Percentiles rank a stretch among this genome's conserved stretches.
phyloP scores from a whole-genome alignment of 2,797 vertebrate species.

The Hybognathus amarus region DNA sequence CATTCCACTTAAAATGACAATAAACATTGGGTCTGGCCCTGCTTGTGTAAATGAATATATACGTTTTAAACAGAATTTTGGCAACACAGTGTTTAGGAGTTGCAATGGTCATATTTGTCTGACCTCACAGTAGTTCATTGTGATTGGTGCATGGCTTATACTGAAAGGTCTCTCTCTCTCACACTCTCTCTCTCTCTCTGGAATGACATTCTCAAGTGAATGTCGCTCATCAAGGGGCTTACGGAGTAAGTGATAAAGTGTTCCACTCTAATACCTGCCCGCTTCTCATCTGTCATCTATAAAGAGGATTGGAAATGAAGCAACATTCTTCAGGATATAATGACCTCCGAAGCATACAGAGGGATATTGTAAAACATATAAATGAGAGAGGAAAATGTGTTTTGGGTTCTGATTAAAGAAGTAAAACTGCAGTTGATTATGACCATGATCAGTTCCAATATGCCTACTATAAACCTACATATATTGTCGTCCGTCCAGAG shows the following conservation, averaged over 20 bases:
- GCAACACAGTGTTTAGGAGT: constrained; percentile 2
- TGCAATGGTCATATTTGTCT: constrained; percentile 54
- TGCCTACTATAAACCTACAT: not conserved
- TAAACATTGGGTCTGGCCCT: constrained; percentile 12
- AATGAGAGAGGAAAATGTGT: constrained; percentile 33
- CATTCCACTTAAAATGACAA: constrained; percentile 9
- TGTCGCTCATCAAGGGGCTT: constrained; percentile 82
- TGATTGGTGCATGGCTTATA: constrained; percentile 63
- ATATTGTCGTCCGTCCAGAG: not conserved
- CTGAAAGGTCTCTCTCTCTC: constrained; percentile 60
- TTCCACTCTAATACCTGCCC: constrained; percentile 90
- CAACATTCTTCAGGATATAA: constrained; percentile 91
- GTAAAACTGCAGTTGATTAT: not conserved
- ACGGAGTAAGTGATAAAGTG: constrained; percentile 87
- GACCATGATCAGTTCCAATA: constrained; percentile 4
- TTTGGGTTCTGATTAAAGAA: constrained; percentile 38
- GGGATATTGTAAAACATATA: constrained; percentile 58
- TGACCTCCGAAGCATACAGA: constrained; percentile 57
- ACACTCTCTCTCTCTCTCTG: constrained; percentile 59
- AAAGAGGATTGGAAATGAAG: constrained; percentile 90
- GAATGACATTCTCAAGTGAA: constrained; percentile 82
- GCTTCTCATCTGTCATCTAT: constrained; percentile 89
- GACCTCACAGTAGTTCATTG: constrained; percentile 70
- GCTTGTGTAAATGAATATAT: not conserved
- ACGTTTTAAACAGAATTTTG: not conserved